Percentiles rank a stretch among this genome's conserved stretches.
Conservation (phyloP, 2,113 vertebrate genomes). For the Pseudorectes ferrugineus region DNA sequence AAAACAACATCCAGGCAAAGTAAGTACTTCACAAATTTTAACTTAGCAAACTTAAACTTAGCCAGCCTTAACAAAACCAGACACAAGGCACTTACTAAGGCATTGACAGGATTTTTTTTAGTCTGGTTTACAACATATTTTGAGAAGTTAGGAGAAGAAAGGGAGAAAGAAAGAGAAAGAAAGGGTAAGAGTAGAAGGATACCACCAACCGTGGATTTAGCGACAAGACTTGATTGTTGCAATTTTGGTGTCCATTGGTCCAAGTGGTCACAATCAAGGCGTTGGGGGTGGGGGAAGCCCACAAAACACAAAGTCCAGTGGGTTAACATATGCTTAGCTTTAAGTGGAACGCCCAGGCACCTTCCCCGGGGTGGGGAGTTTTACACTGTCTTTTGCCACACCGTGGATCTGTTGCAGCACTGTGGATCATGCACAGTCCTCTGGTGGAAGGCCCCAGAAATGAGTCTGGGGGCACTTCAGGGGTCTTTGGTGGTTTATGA, state of each 20-base stretch:
- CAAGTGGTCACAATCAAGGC: not conserved
- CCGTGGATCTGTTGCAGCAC: not conserved
- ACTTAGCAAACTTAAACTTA: not conserved
- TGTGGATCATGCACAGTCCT: not conserved
- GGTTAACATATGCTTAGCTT: not conserved
- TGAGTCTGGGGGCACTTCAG: not conserved
- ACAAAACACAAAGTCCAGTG: not conserved
- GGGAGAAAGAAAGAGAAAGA: not conserved
- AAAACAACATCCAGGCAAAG: not conserved
- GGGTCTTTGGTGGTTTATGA: not conserved
- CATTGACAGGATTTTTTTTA: not conserved
- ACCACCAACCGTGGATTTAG: not conserved
- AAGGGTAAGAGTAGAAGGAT: not conserved
- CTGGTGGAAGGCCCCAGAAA: not conserved
- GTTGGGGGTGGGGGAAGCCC: accelerated
- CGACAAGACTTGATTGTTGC: not conserved
- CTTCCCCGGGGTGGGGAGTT: not conserved
- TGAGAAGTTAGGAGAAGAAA: not conserved
- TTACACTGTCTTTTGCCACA: not conserved
- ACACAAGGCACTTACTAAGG: not conserved
- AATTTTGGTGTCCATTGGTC: not conserved
- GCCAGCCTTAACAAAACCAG: not conserved
- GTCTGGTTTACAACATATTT: not conserved
- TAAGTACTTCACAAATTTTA: not conserved
- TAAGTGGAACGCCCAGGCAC: not conserved